Percentiles rank a stretch among this genome's conserved stretches.
These are phyloP conservation scores for Tragelaphus strepsiceros DNA, from an alignment of 2,113 vertebrate species.

Conservation along the genomic window DNA sequence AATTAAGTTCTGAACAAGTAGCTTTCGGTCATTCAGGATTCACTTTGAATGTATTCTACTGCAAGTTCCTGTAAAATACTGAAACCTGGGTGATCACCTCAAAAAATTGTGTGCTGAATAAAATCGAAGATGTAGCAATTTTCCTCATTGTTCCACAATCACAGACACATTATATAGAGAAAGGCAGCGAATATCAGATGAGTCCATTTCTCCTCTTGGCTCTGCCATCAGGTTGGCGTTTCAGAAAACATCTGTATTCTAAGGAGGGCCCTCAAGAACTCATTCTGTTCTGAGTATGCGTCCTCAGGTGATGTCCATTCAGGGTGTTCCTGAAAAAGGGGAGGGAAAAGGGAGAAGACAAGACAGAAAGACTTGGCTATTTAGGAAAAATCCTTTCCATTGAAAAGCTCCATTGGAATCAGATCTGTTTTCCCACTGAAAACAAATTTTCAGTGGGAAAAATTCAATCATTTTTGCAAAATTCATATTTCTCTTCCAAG, in stretches of 20 bases:
- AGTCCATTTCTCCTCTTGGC: neutral
- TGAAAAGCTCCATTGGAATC: neutral
- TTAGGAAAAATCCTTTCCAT: neutral
- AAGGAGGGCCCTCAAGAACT: neutral
- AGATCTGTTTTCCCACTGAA: neutral
- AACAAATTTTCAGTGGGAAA: too few relatives aligned
- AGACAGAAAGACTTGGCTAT: neutral
- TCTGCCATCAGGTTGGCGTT: neutral
- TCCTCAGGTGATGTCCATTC: neutral
- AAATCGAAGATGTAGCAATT: conserved; percentile 70
- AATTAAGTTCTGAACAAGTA: conserved; percentile 66
- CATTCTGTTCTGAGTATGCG: neutral
- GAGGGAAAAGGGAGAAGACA: neutral
- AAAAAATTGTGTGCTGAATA: conserved; percentile 55
- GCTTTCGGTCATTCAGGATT: conserved; percentile 75
- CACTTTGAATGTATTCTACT: conserved; percentile 71
- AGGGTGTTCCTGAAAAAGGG: neutral
- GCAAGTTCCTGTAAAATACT: conserved; percentile 71
- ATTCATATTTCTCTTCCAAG: neutral
- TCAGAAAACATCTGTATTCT: neutral
- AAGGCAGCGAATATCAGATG: conserved; percentile 44
- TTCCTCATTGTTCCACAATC: conserved; percentile 70
- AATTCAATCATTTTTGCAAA: neutral
- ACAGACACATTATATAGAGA: conserved; percentile 60
- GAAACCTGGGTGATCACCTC: conserved; percentile 67